Percentiles rank a stretch among this genome's conserved stretches.
These are phyloP conservation scores for Drosophila arawakana DNA, from an alignment of 1,140 invertebrate species.

Conservation along the genomic window DNA sequence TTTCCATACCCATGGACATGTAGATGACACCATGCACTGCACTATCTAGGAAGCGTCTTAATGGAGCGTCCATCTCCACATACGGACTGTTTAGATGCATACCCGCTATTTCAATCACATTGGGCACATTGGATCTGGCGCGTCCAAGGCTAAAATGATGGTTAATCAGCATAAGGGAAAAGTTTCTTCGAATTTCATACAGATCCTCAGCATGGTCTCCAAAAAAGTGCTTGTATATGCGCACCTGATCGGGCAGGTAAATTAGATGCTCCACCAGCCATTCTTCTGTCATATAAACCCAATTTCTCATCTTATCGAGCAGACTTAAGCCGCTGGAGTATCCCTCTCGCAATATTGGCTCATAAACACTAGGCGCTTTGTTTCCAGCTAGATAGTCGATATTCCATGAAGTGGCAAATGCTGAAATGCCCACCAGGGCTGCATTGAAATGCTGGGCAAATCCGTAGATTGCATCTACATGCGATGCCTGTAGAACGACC, in stretches of 20 bases:
- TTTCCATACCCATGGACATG: conserved; percentile 87
- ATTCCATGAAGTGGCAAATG: conserved; percentile 64
- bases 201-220: conserved; percentile 36
- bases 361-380: conserved; percentile 74
- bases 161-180: conserved; percentile 71
- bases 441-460: conserved; percentile 69
- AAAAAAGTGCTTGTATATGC: conserved; percentile 71
- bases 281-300: conserved; percentile 64
- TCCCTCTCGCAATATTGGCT: conserved; percentile 68
- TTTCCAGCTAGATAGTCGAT: conserved; percentile 67
- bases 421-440: conserved; percentile 60
- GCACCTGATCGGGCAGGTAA: conserved; percentile 65
- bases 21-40: conserved; percentile 86
- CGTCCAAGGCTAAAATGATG: conserved; percentile 73
- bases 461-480: conserved; percentile 67
- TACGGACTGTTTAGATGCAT: conserved; percentile 85
- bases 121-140: conserved; percentile 73
- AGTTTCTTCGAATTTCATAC: conserved; percentile 48
- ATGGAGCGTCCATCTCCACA: conserved; percentile 56
- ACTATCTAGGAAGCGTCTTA: conserved; percentile 86
- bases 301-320: conserved; percentile 82
- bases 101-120: conserved; percentile 85
- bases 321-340: conserved; percentile 77
- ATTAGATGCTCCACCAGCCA: conserved; percentile 43
- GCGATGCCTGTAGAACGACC: conserved; percentile 63